Base-by-base conservation (phyloP, 2,888 invertebrate genomes). In the Hofmannophila pseudospretella region DNA sequence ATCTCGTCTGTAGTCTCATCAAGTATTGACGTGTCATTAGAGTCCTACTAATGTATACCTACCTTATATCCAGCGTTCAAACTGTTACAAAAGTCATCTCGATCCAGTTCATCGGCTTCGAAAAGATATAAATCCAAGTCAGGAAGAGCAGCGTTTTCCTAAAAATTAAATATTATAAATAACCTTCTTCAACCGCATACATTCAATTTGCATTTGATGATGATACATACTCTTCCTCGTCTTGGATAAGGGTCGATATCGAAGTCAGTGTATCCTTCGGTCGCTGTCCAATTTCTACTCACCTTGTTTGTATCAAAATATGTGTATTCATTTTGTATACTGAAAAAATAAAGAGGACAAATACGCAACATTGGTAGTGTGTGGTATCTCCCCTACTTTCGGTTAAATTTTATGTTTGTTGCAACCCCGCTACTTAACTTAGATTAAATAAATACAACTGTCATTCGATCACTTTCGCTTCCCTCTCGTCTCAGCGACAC, bases 31-130 rank as follows among this genome's bases (percentile, higher is more conserved):
- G n/a, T n/a, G n/a, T n/a, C n/a, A n/a, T n/a, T n/a, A n/a, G n/a
- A n/a, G n/a, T n/a, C n/a, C n/a, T n/a, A n/a, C n/a, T n/a, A n/a
- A n/a, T n/a, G n/a, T n/a, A n/a, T 22, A 7, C 3, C 2, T 47
- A 70, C 71, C 47, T 58, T 67, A 32, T 50, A 69, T 10, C 70
- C 70, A 13, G 47, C 41, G 22, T 49, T 54, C 0, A 58, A 2
- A 2, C 41, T 34, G 20, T 54, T 56, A 38, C 69, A 69, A 2
- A 46, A 14, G 2, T 32, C 32, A 32, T 68, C 68, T 2, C 41
- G 42, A 0, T 57, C 43, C 8, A 3, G 4, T 0, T 7, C 1
- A 0, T 14, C 4, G 3, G 12, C 11, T 12, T 54, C 48, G 7
- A 2, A 8, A 2, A 71, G 29, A 3, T 45, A 3, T 3, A 71